Evolutionary conservation across 2,797 vertebrate genomes (phyloP).

Genomic region (Xiphorhynchus erythropygius): DNA sequence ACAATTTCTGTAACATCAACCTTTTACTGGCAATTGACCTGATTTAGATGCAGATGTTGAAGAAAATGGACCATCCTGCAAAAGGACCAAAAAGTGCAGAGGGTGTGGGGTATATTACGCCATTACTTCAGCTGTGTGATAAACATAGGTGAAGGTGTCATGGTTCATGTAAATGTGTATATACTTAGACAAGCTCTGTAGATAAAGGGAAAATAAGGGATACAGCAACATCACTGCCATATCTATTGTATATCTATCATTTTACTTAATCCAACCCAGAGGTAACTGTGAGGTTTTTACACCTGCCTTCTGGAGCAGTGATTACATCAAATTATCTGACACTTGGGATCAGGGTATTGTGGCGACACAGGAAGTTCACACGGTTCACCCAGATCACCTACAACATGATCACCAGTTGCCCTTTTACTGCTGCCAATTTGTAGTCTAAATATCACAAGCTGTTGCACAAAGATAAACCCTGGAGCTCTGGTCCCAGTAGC

Average conservation of each 20-base stretch:
- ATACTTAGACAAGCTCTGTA: background rate
- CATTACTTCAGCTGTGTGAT: background rate
- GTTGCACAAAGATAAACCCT: constrained; percentile 3
- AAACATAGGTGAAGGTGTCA: background rate
- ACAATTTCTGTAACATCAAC: background rate
- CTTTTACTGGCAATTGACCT: background rate
- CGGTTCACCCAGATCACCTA: background rate
- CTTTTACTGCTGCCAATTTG: background rate
- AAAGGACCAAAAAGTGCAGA: background rate
- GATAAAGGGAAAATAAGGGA: background rate
- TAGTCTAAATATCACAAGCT: background rate
- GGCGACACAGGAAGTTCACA: background rate
- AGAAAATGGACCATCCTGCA: background rate
- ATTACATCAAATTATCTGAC: background rate
- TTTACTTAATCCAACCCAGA: background rate
- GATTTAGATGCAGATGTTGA: background rate
- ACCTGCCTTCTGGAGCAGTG: background rate
- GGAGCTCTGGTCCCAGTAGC: background rate
- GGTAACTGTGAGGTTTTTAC: background rate
- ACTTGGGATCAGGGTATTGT: background rate
- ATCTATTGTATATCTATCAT: background rate
- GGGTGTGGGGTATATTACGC: rapidly evolving
- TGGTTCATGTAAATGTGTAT: background rate
- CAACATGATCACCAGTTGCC: background rate
- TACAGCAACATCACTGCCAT: background rate